Percentiles rank a stretch among this genome's conserved stretches.
Evolutionary conservation across 1,140 invertebrate genomes (phyloP).

Genomic region (Melipona quadrifasciata): DNA sequence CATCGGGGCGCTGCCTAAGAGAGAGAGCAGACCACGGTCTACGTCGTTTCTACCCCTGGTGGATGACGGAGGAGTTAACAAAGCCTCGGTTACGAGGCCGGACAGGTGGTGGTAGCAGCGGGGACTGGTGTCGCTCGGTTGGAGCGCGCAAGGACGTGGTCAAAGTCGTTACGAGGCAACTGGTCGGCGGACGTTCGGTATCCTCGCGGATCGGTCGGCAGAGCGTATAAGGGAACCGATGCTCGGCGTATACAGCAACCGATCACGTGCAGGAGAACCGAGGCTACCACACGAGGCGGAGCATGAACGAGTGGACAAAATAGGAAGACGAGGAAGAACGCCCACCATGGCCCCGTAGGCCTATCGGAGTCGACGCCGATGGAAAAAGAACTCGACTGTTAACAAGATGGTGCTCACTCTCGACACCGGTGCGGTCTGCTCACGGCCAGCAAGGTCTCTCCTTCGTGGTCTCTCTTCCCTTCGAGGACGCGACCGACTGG

Average conservation of each 20-base stretch:
- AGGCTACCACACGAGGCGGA: constrained; percentile 75
- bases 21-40: no score
- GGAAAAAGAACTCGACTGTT: constrained; percentile 79
- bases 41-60: no score
- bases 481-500: constrained; percentile 71
- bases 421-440: constrained; percentile 65
- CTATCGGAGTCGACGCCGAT: constrained; percentile 78
- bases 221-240: constrained; percentile 41
- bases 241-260: constrained; percentile 6
- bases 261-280: constrained; percentile 60
- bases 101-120: constrained; percentile 35
- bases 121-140: constrained; percentile 3
- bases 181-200: constrained; percentile 32
- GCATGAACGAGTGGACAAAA: constrained; percentile 77
- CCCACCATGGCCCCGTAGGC: constrained; percentile 78
- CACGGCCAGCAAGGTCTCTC: constrained; percentile 54
- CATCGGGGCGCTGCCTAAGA: background rate
- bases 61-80: background rate
- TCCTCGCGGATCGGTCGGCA: constrained; percentile 46
- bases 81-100: constrained; percentile 1
- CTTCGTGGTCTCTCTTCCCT: constrained; percentile 55
- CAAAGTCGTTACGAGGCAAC: constrained; percentile 26
- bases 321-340: constrained; percentile 80
- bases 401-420: constrained; percentile 80
- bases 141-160: constrained; percentile 25